These are phyloP conservation scores for Anniella stebbinsi DNA, from an alignment of 2,797 vertebrate species.

Conservation along the genomic window DNA sequence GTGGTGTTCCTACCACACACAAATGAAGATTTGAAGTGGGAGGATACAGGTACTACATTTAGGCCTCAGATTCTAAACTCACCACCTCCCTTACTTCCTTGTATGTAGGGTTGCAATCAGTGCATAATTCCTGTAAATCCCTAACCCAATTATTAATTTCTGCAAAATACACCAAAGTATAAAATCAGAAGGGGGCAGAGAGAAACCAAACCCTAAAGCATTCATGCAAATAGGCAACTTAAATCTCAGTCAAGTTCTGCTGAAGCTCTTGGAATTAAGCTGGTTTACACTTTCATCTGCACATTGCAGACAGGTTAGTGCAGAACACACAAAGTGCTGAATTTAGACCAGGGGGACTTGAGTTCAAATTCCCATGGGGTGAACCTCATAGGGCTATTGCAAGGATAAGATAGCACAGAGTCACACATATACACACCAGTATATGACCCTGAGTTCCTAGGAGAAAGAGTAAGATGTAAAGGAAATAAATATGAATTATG, in stretches of 20 bases:
- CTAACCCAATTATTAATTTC: conserved; percentile 23
- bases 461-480: no score
- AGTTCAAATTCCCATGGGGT: neutral
- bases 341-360: neutral
- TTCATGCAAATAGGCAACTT: neutral
- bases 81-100: conserved; percentile 24
- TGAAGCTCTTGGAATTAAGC: neutral
- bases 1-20: neutral
- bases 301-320: neutral
- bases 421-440: neutral
- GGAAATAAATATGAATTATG: neutral
- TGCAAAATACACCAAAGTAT: accelerated
- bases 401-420: neutral
- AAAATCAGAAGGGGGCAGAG: neutral
- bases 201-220: neutral
- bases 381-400: neutral
- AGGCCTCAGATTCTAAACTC: neutral
- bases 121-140: neutral
- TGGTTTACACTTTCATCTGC: neutral
- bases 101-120: neutral
- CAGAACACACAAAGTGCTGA: no score
- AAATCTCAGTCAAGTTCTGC: neutral
- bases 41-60: neutral
- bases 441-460: neutral
- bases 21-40: neutral